Evolutionary conservation across 1,140 invertebrate species (phyloP), one percentile per base, ranked within the genome.

Genomic region (Augochlora pura): DNA sequence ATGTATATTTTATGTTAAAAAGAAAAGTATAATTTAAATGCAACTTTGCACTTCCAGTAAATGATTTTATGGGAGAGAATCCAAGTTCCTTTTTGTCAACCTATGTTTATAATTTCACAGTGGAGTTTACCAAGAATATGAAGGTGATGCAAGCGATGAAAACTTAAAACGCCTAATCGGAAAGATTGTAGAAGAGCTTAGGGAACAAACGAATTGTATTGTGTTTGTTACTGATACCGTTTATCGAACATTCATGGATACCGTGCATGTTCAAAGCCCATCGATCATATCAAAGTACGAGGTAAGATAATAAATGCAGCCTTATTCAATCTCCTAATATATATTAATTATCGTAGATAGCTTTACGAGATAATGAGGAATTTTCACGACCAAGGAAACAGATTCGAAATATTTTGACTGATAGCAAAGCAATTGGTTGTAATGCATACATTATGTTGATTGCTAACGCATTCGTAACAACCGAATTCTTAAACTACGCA

Each of bases 381-480:
- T 91, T 97, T 9, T 85, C 94, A 9, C 93, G 94, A 1, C 96
- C 96, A 1, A 94, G 94, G 67, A 93, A 90, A 74, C 88, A 92
- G 69, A 94, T 95, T 1, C 78, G 94, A 65, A 90, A 91, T 69
- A 93, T 95, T 7, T 88, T 97, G 46, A 84, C 89, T 16, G 91
- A 94, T 67, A 94, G 95, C 10, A 94, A 94, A 84, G 93, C 92
- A 82, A 93, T 94, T 25, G 95, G 95, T 23, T 97, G 97, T 87
- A 94, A 96, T 85, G 90, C 94, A 14, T 96, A 97, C 86, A 88
- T 97, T 62, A 95, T 97, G 81, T 92, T 97, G 21, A 90, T 97
- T n/a, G 90, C 95, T 1, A 97, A 97, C 91, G 96, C 95, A 8
- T 86, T 95, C 27, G 95, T 96, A 93, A 93, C 95, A 8, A 89